These are phyloP conservation scores for Ricordea florida DNA, from an alignment of 92 coral and sea anemone genomes.

Conservation along the genomic window DNA sequence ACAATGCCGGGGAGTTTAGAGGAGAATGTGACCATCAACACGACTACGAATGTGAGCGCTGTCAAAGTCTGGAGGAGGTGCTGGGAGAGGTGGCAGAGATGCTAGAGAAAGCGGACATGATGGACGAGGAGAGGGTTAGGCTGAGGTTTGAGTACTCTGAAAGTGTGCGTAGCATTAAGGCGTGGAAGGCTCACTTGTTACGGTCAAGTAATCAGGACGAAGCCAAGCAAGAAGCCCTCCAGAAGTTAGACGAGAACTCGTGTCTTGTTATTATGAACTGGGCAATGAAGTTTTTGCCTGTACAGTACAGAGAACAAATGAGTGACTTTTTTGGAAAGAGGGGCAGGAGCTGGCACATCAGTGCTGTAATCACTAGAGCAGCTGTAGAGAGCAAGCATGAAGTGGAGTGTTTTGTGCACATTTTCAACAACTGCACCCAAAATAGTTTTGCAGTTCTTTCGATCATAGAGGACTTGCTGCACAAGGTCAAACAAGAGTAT, in stretches of 20 bases:
- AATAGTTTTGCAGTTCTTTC: conserved; percentile 50
- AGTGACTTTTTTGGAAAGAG: conserved; percentile 31
- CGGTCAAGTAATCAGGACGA: conserved; percentile 30
- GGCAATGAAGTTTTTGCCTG: conserved; percentile 38
- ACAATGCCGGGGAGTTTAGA: background rate
- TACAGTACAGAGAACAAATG: conserved; percentile 48
- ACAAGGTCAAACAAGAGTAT: conserved; percentile 37
- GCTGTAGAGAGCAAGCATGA: background rate
- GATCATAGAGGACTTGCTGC: conserved; percentile 34
- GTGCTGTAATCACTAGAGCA: conserved; percentile 31
- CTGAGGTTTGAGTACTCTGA: conserved; percentile 29
- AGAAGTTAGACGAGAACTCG: conserved; percentile 9
- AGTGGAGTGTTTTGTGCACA: conserved; percentile 19
- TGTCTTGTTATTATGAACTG: conserved; percentile 38
- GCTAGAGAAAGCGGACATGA: background rate
- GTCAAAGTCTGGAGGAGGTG: conserved; percentile 18
- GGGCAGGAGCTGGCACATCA: conserved; percentile 43
- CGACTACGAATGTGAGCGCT: conserved; percentile 24
- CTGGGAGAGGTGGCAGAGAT: conserved; percentile 17
- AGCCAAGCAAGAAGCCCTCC: conserved; percentile 35
- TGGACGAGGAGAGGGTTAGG: conserved; percentile 21
- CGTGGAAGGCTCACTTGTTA: conserved; percentile 46
- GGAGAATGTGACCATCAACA: conserved; percentile 33
- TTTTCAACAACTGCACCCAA: conserved; percentile 6
- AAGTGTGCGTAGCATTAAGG: background rate